Evolutionary conservation across 2,113 vertebrate genomes (phyloP), one percentile per base, ranked within the genome.

Genomic region (Scytalopus superciliaris): DNA sequence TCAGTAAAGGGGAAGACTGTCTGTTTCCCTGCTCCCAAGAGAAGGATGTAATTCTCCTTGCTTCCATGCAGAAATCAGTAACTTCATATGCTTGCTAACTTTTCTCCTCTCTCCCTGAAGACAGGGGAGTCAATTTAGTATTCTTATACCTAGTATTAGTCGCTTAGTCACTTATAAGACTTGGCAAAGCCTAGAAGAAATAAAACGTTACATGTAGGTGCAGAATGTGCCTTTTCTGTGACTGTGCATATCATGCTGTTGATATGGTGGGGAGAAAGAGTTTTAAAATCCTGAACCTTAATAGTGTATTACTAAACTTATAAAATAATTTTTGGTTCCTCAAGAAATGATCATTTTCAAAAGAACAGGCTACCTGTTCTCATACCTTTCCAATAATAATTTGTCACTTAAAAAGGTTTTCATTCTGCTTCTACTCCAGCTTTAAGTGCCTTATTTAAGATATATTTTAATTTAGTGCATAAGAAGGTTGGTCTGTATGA

Each of bases 211-310:
- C 9, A 13, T 3, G 10, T 18, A 42, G 19, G 11, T 50, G 21
- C 12, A 80, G 31, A 70, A 75, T 2, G 0, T 63, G 12, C 18
- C n/a, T 27, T 23, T 3, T 16, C 42, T 78, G 42, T 64, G 45
- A 30, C 31, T 74, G 42, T 1, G 1, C 44, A 14, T 19, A 45
- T 35, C 19, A 45, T 0, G 0, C 25, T 76, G 17, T 22, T 87
- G 33, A 66, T 8, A 12, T 14, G 8, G 24, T 68, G 31, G 45
- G 7, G 4, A 85, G 11, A 45, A 93, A 84, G 0, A 59, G 11
- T 37, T 76, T 76, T 30, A 25, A 64, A 73, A 42, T 78, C 30
- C 33, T 59, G 35, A 89, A 64, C 7, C 10, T 64, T 59, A 44
- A 44, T 14, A 28, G 7, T 22, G 2, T 40, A 57, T 57, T 35